phyloP scores from a whole-genome alignment of 2,888 invertebrate species.

The Lutraria lutraria region DNA sequence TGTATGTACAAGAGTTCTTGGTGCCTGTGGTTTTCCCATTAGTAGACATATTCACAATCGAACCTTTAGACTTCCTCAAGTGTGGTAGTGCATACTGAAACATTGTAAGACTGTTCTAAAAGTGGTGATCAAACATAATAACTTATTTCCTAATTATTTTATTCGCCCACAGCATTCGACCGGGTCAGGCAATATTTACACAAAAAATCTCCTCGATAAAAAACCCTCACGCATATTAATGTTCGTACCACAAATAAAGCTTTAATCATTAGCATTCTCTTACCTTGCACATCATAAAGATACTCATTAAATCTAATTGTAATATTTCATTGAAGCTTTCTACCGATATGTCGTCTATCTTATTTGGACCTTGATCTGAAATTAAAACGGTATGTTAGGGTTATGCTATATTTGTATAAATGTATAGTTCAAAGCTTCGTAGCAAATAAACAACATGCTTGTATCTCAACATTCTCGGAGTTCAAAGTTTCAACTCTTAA shows the following conservation, averaged over 20 bases:
- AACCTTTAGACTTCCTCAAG: background rate
- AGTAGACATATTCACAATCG: background rate
- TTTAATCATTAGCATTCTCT: background rate
- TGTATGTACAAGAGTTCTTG: background rate
- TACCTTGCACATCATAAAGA: background rate
- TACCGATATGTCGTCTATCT: background rate
- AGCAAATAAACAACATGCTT: too few relatives aligned
- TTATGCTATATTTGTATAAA: background rate
- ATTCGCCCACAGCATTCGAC: too few relatives aligned
- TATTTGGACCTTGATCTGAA: background rate
- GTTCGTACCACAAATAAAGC: too few relatives aligned
- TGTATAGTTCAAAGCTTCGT: background rate
- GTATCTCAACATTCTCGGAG: too few relatives aligned
- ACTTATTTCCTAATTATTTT: too few relatives aligned
- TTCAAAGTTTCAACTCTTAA: too few relatives aligned
- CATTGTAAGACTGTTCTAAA: background rate
- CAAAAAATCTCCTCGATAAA: too few relatives aligned
- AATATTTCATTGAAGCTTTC: background rate
- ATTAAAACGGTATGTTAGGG: background rate
- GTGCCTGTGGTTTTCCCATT: background rate
- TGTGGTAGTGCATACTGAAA: background rate
- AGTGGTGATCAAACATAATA: too few relatives aligned
- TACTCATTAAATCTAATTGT: background rate
- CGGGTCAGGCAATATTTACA: too few relatives aligned
- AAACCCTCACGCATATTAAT: too few relatives aligned